phyloP scores from a whole-genome alignment of 2,797 vertebrate genomes.

The Buceros bicornis region DNA sequence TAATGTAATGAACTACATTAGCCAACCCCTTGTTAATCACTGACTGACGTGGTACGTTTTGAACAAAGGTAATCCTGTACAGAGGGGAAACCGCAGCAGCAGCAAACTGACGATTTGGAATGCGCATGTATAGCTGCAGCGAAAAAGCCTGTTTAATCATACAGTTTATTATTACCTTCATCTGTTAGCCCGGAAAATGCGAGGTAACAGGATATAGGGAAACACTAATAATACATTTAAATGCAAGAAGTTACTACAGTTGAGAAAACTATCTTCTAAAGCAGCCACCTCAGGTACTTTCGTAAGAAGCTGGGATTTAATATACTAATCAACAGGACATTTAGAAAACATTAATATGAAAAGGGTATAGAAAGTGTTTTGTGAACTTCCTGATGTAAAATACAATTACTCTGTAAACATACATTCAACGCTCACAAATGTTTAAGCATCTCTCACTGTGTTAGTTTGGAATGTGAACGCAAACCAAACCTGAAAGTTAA shows the following conservation, averaged over 20 bases:
- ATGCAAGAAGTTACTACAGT: neutral
- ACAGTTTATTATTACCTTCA: neutral
- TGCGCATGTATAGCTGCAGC: neutral
- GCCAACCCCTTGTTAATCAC: slow-evolving; percentile 19
- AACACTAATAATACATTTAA: neutral
- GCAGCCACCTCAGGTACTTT: neutral
- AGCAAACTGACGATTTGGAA: neutral
- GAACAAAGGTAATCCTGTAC: slow-evolving; percentile 33
- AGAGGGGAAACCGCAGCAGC: neutral
- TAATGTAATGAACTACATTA: neutral
- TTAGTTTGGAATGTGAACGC: neutral
- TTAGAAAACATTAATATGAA: slow-evolving; percentile 23
- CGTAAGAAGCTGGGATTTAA: neutral
- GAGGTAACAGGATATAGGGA: neutral
- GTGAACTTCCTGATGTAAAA: neutral
- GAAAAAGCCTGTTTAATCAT: neutral
- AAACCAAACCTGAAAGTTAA: slow-evolving; percentile 1
- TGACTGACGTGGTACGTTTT: neutral
- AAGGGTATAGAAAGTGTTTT: neutral
- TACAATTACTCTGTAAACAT: neutral
- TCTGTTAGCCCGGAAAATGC: neutral
- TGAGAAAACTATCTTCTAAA: neutral
- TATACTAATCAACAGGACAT: neutral
- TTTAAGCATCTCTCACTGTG: neutral
- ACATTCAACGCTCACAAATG: neutral